Evolutionary conservation across 2,113 vertebrate species (phyloP), one percentile per base, ranked within the genome.

Genomic region (Nesoenas mayeri): DNA sequence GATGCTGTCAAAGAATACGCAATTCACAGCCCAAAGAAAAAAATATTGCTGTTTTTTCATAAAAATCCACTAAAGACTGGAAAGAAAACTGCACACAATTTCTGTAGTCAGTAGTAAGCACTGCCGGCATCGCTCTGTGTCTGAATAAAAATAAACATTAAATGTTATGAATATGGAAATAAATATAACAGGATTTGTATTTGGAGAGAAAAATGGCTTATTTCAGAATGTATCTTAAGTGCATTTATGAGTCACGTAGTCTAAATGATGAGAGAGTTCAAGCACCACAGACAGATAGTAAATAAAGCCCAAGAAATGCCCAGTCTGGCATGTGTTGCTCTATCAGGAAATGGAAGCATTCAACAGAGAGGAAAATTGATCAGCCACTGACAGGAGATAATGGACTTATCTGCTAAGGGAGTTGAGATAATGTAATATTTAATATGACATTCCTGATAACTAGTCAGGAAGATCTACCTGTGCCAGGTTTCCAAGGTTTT

Each of bases 331-430:
- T 22, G 21, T 75, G 79, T 54, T 78, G 64, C 36, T 87, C 64
- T 67, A 26, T 79, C 84, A 54, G 25, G 48, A 87, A 84, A 80
- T 0, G 0, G 72, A 91, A 95, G 12, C 31, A 67, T 79, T 91
- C 83, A 71, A 21, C 9, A 87, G 64, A 84, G 61, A 90, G 77
- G 78, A 93, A 93, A 95, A 91, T 56, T 79, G 82, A 64, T 72
- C 58, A 84, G 70, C 50, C 15, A 54, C 53, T 54, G 54, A 34
- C 31, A 87, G 66, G 38, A 85, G 24, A 83, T 88, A 94, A 90
- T 40, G 54, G 57, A 48, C 40, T 83, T 91, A 75, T 32, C 91
- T 72, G 34, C 56, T 54, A 74, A 69, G 61, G 42, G 42, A 80
- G n/a, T 50, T 51, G 34, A 94, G 79, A 93, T 91, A 80, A 92